Base-by-base conservation (phyloP, 2,113 vertebrate genomes). In the Arenaria interpres region DNA sequence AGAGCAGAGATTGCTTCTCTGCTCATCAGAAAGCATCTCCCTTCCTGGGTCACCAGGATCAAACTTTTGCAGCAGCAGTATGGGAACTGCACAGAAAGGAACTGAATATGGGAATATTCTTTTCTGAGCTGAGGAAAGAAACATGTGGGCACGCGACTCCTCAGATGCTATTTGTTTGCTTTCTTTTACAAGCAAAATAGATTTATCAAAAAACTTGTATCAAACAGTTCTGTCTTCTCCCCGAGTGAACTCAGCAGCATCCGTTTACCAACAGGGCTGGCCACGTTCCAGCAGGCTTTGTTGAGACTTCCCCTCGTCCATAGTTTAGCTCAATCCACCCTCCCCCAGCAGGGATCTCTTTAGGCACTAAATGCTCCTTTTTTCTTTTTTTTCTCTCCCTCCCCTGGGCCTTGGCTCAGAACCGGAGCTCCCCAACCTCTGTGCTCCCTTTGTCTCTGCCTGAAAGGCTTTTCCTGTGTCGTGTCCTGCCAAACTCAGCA, bases 381-480 rank as follows among this genome's bases (percentile, higher is more conserved):
- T 84, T 93, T 60, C 80, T 50, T 83, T 35, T 50, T 83, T 39
- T 41, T 25, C 37, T 11, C 27, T 19, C 77, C 43, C 5, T 84
- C 56, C 51, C 69, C 33, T 39, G 60, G 46, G 93, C 39, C 53
- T 66, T 88, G 86, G 94, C 80, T 59, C 83, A 12, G 68, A 64
- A 80, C 48, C 30, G 79, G 62, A 93, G 94, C 88, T 93, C 48
- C 88, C 75, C 90, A 92, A 27, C 66, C 92, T 69, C 95, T 93
- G 27, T 48, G 89, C 76, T 95, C 24, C 73, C 57, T 97, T 96
- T 96, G 93, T 97, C 39, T 74, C 46, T 2, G 7, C 17, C 86
- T 92, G 91, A 89, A 90, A 96, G 93, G 89, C 76, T 78, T 77
- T 96, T 95, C 86, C 95, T 93, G 87, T 62, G 64, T 2, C 1